phyloP scores from a whole-genome alignment of 2,888 invertebrate species.

The Caenorhabditis sinica region DNA sequence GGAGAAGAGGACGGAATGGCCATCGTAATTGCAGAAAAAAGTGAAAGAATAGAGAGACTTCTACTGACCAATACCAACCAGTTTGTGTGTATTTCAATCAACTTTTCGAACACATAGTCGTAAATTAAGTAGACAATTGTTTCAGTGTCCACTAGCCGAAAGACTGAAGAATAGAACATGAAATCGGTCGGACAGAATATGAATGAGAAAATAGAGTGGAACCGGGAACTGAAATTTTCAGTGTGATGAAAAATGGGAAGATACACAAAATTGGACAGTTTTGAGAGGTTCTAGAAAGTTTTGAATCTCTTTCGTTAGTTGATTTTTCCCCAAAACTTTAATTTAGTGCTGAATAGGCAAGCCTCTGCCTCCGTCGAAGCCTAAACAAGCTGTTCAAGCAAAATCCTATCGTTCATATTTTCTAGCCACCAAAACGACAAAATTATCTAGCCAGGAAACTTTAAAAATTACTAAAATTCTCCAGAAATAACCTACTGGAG shows the following conservation, averaged over 20 bases:
- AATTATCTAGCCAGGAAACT: background rate
- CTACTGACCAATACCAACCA: slow-evolving; percentile 17
- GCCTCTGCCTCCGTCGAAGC: no score
- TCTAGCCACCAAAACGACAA: no score
- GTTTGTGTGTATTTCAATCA: slow-evolving; percentile 27
- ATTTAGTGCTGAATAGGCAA: no score
- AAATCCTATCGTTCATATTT: no score
- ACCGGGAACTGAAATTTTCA: background rate
- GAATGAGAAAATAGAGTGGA: background rate
- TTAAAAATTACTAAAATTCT: slow-evolving; percentile 18
- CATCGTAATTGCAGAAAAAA: slow-evolving; percentile 35
- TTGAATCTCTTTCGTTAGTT: background rate
- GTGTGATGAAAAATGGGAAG: no score
- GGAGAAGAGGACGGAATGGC: slow-evolving; percentile 4
- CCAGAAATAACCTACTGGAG: slow-evolving; percentile 8
- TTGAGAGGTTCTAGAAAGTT: no score
- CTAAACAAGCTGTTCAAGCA: no score
- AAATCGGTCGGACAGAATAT: no score
- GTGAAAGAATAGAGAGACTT: background rate
- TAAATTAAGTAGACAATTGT: slow-evolving; percentile 3
- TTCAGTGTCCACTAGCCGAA: background rate
- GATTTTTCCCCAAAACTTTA: no score
- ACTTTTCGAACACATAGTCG: slow-evolving; percentile 12
- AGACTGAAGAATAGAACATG: slow-evolving; percentile 4
- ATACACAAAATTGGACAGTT: no score